Conservation (phyloP, 1,140 invertebrate species). For the Brachionus sp. region DNA sequence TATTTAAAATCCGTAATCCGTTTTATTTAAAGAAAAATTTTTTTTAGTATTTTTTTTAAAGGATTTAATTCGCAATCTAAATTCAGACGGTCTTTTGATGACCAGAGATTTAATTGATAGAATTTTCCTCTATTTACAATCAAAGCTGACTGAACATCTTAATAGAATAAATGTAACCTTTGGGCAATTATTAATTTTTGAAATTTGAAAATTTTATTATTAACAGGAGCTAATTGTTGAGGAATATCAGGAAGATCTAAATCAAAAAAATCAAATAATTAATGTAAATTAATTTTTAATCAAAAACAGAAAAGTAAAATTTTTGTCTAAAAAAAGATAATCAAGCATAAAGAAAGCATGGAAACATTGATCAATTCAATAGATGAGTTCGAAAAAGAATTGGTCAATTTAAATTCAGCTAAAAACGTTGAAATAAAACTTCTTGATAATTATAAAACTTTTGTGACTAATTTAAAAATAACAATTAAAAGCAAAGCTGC, state of each 20-base stretch:
- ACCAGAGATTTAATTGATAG: conserved; percentile 10
- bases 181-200: not conserved
- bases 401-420: not conserved
- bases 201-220: not conserved
- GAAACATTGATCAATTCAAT: not conserved
- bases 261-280: not conserved
- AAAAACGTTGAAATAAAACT: not conserved
- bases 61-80: not conserved
- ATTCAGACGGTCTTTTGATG: not conserved
- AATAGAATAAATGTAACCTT: conserved; percentile 34
- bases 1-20: not conserved
- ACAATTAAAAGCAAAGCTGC: not conserved
- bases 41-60: not conserved
- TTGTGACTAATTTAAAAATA: not conserved
- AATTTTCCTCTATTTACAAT: not conserved
- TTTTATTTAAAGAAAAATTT: not conserved
- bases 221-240: not conserved
- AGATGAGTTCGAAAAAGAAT: conserved; percentile 19
- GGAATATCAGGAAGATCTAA: not conserved
- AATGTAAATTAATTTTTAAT: not conserved
- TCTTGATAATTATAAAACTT: conserved; percentile 5
- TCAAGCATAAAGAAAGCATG: conserved; percentile 16
- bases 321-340: no score
- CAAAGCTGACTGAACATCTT: not conserved
- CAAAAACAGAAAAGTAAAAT: no score